These are phyloP conservation scores for Conger conger DNA, from an alignment of 2,113 vertebrate species.

Conservation along the genomic window DNA sequence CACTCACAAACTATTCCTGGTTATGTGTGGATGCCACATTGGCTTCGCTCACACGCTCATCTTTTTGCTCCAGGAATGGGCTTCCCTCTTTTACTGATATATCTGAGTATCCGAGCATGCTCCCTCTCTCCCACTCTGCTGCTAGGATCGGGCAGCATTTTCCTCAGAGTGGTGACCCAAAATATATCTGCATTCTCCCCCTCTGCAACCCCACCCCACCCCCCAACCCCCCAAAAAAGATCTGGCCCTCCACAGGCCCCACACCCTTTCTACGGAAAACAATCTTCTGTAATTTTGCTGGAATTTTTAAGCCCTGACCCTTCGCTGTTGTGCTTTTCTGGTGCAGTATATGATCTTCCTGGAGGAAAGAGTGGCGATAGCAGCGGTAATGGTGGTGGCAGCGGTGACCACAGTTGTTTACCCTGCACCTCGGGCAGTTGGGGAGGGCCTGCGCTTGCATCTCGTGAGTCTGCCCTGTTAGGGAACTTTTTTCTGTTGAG, in stretches of 20 bases:
- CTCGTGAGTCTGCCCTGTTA: too few relatives aligned
- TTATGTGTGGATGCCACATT: background rate
- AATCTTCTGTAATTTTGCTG: slow-evolving; percentile 17
- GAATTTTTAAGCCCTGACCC: slow-evolving; percentile 30
- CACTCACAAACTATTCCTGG: too few relatives aligned
- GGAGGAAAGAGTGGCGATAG: background rate
- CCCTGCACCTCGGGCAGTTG: background rate
- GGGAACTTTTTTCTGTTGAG: too few relatives aligned
- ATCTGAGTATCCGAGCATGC: background rate
- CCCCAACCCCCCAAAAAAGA: background rate
- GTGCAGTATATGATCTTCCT: slow-evolving; percentile 14
- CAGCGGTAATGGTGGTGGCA: background rate
- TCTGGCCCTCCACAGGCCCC: background rate
- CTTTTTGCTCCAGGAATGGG: background rate
- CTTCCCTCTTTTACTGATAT: background rate
- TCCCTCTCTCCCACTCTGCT: background rate
- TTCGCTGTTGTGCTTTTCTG: slow-evolving; percentile 7
- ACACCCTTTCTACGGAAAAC: background rate
- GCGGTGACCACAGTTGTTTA: background rate
- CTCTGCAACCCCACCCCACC: background rate
- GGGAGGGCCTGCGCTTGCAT: background rate
- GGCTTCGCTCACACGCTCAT: background rate
- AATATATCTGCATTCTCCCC: slow-evolving; percentile 2
- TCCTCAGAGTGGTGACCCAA: background rate
- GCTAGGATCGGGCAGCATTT: background rate